phyloP scores from a whole-genome alignment of 2,797 vertebrate genomes.

The Syngnathus acus region DNA sequence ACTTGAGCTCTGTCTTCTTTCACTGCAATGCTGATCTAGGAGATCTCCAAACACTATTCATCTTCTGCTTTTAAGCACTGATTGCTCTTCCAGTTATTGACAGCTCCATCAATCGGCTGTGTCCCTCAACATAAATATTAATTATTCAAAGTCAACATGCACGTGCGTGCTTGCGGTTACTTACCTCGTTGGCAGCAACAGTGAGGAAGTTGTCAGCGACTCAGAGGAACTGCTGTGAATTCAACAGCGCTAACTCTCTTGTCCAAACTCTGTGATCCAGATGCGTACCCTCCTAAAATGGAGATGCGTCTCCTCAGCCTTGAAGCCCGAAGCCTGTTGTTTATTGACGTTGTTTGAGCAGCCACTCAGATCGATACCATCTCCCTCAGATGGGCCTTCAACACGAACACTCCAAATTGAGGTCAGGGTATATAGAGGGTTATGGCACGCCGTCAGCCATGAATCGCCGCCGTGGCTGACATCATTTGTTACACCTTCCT shows the following conservation, averaged over 20 bases:
- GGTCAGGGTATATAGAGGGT: conserved; percentile 64
- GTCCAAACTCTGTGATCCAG: conserved; percentile 47
- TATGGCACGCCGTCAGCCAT: conserved; percentile 50
- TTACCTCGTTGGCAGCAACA: conserved; percentile 18
- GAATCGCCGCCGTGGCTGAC: conserved; percentile 33
- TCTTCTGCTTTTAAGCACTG: conserved; percentile 39
- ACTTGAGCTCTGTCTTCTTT: conserved; percentile 36
- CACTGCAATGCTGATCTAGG: conserved; percentile 44
- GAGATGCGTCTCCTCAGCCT: conserved; percentile 61
- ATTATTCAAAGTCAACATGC: conserved; percentile 32
- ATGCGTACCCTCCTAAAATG: conserved; percentile 50
- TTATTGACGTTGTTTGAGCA: conserved; percentile 64
- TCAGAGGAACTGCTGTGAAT: conserved; percentile 7
- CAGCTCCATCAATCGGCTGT: conserved; percentile 30
- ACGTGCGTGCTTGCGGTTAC: conserved; percentile 17
- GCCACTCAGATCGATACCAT: conserved; percentile 61
- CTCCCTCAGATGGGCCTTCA: conserved; percentile 59
- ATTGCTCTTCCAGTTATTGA: conserved; percentile 24
- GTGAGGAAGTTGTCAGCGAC: neutral
- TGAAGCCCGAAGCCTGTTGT: conserved; percentile 66
- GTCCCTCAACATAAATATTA: conserved; percentile 24
- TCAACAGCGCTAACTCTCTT: conserved; percentile 18
- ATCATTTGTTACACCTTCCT: conserved; percentile 55
- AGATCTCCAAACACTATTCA: conserved; percentile 46
- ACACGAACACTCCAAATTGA: conserved; percentile 59